A percentile compares a stretch with the other conserved stretches of the same genome.
Conservation (phyloP, 2,797 vertebrate genomes). For the Xyrichtys novacula region DNA sequence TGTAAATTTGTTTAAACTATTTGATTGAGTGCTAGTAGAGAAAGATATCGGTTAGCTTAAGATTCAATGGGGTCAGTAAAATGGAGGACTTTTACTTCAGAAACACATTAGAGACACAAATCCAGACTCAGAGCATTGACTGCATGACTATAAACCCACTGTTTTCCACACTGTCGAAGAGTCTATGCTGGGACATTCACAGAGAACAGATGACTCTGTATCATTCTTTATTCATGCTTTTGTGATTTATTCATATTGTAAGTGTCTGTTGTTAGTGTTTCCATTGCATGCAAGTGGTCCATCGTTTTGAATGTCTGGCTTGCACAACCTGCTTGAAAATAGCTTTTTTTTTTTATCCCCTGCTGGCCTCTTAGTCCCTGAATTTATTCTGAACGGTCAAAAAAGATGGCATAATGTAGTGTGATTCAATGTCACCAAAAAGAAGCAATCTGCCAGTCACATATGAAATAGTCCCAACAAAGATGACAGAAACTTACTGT, state of each 20-base stretch:
- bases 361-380: conserved; percentile 10
- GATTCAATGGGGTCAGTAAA: conserved; percentile 10
- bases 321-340: conserved; percentile 12
- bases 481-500: too few relatives aligned
- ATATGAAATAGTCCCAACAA: too few relatives aligned
- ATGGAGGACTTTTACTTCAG: conserved; percentile 8
- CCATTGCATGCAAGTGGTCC: conserved; percentile 22
- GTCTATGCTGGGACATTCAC: background rate
- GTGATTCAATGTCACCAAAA: conserved; percentile 26
- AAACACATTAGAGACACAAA: conserved; percentile 9
- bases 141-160: conserved; percentile 2
- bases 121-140: background rate
- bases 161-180: background rate
- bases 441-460: conserved; percentile 2
- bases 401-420: conserved; percentile 24
- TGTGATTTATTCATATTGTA: conserved; percentile 29
- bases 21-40: conserved; percentile 41
- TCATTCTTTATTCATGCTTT: conserved; percentile 22
- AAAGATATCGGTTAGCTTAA: conserved; percentile 42
- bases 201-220: background rate
- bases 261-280: conserved; percentile 39
- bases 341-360: conserved; percentile 23
- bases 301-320: conserved; percentile 23
- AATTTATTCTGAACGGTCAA: conserved; percentile 26
- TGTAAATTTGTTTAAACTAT: conserved; percentile 62